These are phyloP conservation scores for Gortyna flavago DNA, from an alignment of 2,888 invertebrate genomes.

Conservation along the genomic window DNA sequence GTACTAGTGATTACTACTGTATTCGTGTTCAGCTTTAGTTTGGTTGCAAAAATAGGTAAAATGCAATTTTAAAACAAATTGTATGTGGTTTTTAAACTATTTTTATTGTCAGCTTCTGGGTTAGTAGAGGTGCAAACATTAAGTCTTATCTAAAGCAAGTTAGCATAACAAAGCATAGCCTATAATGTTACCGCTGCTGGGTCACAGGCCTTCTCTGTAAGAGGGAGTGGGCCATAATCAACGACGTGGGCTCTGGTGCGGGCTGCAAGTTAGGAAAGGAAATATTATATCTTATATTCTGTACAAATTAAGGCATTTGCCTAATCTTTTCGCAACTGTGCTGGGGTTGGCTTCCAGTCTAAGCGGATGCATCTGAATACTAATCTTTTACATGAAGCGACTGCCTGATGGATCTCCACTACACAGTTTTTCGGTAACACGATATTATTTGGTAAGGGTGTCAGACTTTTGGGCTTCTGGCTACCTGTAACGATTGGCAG, in stretches of 20 bases:
- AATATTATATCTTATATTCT: too few relatives aligned
- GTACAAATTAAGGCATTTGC: too few relatives aligned
- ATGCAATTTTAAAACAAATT: slow-evolving; percentile 5
- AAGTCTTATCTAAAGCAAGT: neutral
- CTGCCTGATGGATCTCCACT: too few relatives aligned
- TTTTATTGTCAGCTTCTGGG: neutral
- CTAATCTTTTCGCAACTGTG: too few relatives aligned
- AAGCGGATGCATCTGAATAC: too few relatives aligned
- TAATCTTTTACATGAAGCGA: neutral
- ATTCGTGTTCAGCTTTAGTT: slow-evolving; percentile 28
- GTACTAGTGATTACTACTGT: slow-evolving; percentile 24
- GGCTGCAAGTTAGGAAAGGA: too few relatives aligned
- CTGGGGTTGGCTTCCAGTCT: too few relatives aligned
- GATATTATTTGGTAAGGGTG: neutral
- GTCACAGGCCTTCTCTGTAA: too few relatives aligned
- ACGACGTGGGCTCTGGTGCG: too few relatives aligned
- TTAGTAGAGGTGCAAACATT: neutral
- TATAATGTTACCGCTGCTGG: too few relatives aligned
- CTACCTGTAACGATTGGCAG: too few relatives aligned
- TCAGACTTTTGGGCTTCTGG: neutral
- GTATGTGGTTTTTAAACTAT: neutral
- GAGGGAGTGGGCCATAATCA: too few relatives aligned
- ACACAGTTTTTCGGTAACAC: neutral
- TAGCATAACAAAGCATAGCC: neutral
- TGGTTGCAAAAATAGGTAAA: slow-evolving; percentile 4